Evolutionary conservation across 2,113 vertebrate genomes (phyloP).

Genomic region (Petromus typicus): DNA sequence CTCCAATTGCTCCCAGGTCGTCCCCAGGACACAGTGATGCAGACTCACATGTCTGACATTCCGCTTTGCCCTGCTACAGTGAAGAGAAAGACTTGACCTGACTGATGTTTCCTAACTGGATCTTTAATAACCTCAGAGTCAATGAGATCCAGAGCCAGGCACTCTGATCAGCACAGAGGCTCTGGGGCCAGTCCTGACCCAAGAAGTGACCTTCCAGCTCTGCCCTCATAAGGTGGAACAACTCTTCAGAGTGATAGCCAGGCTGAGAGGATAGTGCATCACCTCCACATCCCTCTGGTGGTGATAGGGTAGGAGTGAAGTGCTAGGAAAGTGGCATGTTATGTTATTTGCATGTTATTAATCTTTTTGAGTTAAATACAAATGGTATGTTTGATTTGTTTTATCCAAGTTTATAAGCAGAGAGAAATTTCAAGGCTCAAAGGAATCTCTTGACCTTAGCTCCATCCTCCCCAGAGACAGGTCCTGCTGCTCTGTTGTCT

Average conservation of each 20-base stretch:
- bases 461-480: too few species aligned
- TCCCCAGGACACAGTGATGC: neutral
- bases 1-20: neutral
- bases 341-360: too few species aligned
- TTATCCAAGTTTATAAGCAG: too few species aligned
- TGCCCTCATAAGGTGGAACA: neutral
- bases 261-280: neutral
- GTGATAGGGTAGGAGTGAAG: fast-evolving
- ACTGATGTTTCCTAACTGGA: fast-evolving
- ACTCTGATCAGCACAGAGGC: fast-evolving
- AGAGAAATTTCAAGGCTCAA: too few species aligned
- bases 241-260: too few species aligned
- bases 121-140: neutral
- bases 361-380: too few species aligned
- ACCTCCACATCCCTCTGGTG: neutral
- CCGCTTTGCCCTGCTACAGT: neutral
- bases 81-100: neutral
- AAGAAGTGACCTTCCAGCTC: neutral
- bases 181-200: fast-evolving
- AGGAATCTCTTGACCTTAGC: too few species aligned
- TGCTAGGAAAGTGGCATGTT: too few species aligned
- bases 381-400: too few species aligned
- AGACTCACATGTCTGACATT: neutral
- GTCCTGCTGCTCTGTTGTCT: too few species aligned
- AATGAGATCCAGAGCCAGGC: neutral